These are phyloP conservation scores for Thaumatotibia leucotreta DNA, from an alignment of 1,140 invertebrate species.

Conservation along the genomic window DNA sequence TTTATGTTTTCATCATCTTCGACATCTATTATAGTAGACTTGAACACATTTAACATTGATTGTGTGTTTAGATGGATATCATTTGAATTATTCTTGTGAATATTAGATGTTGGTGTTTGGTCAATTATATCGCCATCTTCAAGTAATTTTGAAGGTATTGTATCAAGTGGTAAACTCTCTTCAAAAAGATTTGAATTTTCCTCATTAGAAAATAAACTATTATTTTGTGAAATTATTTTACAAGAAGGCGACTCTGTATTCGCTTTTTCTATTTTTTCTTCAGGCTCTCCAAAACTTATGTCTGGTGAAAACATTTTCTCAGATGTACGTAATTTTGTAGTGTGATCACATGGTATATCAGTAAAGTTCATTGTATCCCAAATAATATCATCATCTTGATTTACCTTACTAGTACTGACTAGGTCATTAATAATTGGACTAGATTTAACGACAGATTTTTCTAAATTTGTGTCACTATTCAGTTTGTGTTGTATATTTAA, in stretches of 20 bases:
- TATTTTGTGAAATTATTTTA: conserved; percentile 41
- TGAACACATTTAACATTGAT: conserved; percentile 59
- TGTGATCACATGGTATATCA: conserved; percentile 41
- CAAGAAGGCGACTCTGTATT: conserved; percentile 19
- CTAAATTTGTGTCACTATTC: neutral
- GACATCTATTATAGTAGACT: conserved; percentile 44
- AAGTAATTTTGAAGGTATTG: conserved; percentile 44
- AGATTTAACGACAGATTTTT: conserved; percentile 4
- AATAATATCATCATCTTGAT: conserved; percentile 36
- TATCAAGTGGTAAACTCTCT: conserved; percentile 63
- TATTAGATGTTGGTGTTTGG: conserved; percentile 17
- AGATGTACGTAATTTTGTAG: conserved; percentile 37
- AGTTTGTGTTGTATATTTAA: neutral
- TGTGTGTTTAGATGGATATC: conserved; percentile 40
- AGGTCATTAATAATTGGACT: neutral
- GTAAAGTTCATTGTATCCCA: conserved; percentile 61
- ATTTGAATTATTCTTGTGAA: conserved; percentile 24
- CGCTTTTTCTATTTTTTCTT: conserved; percentile 25
- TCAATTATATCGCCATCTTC: conserved; percentile 21
- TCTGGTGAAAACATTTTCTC: conserved; percentile 50
- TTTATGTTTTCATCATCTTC: conserved; percentile 58
- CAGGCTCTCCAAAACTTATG: conserved; percentile 51
- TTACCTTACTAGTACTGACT: conserved; percentile 1
- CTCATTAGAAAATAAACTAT: conserved; percentile 59
- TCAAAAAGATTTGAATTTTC: conserved; percentile 75